A percentile compares a stretch with the other conserved stretches of the same genome.
These are phyloP conservation scores for Rhyzopertha dominica DNA, from an alignment of 1,140 invertebrate species.

Conservation along the genomic window DNA sequence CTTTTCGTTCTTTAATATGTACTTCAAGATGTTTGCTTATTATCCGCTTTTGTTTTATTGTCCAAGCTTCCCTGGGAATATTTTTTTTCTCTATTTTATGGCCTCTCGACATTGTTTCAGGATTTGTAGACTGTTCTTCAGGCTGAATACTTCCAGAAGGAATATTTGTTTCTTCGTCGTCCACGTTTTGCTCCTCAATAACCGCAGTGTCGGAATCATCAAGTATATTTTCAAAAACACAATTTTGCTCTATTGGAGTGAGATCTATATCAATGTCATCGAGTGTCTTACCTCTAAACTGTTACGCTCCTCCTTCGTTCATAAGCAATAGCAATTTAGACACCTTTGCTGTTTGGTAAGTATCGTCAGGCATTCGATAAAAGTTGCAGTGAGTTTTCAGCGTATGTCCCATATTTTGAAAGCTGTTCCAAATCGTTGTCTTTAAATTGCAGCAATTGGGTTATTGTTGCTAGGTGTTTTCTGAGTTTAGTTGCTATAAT, in stretches of 20 bases:
- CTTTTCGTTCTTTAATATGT: constrained; percentile 8
- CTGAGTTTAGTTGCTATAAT: constrained; percentile 12
- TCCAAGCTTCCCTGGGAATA: constrained; percentile 2
- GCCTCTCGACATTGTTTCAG: background rate
- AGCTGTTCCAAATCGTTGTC: constrained; percentile 15
- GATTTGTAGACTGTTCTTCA: background rate
- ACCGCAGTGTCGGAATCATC: too few relatives aligned
- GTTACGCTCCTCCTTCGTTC: constrained; percentile 5
- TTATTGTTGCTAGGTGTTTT: constrained; percentile 15
- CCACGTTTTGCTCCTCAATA: too few relatives aligned
- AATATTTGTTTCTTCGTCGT: too few relatives aligned
- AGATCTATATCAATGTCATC: constrained; percentile 14
- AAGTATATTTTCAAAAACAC: background rate
- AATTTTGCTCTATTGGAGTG: constrained; percentile 4
- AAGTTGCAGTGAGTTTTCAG: constrained; percentile 12
- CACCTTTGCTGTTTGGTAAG: constrained; percentile 15
- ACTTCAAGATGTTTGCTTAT: constrained; percentile 4
- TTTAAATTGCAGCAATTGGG: constrained; percentile 12
- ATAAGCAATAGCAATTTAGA: constrained; percentile 15
- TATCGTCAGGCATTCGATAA: constrained; percentile 13
- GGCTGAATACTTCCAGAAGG: background rate
- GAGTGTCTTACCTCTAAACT: constrained; percentile 8
- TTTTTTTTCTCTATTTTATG: background rate
- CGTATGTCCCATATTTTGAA: constrained; percentile 12
- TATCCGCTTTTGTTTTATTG: constrained; percentile 6